Conservation (phyloP, 2,113 vertebrate genomes). For the Gavia stellata region DNA sequence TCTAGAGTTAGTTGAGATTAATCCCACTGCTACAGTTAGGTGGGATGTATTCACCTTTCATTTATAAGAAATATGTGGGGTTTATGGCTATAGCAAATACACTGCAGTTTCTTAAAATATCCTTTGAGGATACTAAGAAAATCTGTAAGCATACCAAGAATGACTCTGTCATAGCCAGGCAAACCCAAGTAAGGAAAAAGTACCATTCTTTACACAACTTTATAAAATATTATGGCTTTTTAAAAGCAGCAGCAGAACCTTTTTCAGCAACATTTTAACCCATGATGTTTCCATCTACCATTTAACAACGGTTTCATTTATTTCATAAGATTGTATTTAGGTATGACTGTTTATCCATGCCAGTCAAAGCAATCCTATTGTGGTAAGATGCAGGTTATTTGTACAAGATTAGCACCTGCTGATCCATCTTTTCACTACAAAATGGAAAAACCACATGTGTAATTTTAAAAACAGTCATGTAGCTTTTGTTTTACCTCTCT, state of each 20-base stretch:
- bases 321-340: slow-evolving; percentile 5
- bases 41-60: not conserved
- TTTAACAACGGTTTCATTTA: not conserved
- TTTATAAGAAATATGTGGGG: not conserved
- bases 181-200: not conserved
- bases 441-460: not conserved
- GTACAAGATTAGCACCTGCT: slow-evolving; percentile 33
- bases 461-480: not conserved
- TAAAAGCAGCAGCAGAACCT: not conserved
- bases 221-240: not conserved
- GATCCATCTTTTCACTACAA: not conserved
- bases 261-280: slow-evolving; percentile 15
- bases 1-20: not conserved
- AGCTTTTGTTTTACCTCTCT: not conserved
- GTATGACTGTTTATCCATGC: not conserved
- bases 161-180: not conserved
- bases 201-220: not conserved
- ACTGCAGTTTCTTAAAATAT: not conserved
- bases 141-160: not conserved
- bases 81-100: not conserved
- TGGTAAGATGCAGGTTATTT: slow-evolving; percentile 3
- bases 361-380: slow-evolving; percentile 34
- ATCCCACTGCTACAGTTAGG: not conserved
- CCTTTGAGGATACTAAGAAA: not conserved
- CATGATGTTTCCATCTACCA: not conserved